Percentiles rank a stretch among this genome's conserved stretches.
Conservation (phyloP, 2,797 vertebrate species). For the Valencia hispanica region DNA sequence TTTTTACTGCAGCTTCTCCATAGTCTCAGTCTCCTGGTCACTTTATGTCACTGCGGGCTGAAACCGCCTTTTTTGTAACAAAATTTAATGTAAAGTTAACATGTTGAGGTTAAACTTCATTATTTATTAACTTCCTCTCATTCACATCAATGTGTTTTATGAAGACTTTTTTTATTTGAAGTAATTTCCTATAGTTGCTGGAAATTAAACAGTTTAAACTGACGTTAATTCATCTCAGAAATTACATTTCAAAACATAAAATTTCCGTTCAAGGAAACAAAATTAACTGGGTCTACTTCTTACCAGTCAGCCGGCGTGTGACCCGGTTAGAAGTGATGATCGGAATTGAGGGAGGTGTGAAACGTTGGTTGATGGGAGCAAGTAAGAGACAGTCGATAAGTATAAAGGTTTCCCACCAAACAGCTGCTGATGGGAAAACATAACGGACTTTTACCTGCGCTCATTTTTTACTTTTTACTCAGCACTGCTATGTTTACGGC, state of each 20-base stretch:
- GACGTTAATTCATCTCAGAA: background rate
- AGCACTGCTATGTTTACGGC: background rate
- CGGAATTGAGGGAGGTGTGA: background rate
- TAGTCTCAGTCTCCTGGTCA: background rate
- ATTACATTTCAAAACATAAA: background rate
- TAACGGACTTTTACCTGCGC: background rate
- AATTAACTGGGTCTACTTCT: background rate
- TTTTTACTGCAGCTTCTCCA: no score
- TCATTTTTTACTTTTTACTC: background rate
- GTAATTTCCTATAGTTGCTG: background rate
- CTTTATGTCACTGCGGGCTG: background rate
- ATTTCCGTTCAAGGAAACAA: background rate
- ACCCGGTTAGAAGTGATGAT: background rate
- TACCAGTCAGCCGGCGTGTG: background rate
- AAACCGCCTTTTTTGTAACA: background rate
- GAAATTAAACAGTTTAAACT: background rate
- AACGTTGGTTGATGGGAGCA: background rate
- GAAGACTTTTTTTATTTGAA: background rate
- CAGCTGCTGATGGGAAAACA: background rate
- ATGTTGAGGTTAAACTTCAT: background rate
- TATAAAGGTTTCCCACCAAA: background rate
- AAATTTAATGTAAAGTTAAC: no score
- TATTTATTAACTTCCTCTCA: background rate
- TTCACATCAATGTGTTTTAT: background rate
- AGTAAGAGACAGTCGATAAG: background rate